phyloP scores from a whole-genome alignment of 2,888 invertebrate species.

The Strigamia transsilvanica region DNA sequence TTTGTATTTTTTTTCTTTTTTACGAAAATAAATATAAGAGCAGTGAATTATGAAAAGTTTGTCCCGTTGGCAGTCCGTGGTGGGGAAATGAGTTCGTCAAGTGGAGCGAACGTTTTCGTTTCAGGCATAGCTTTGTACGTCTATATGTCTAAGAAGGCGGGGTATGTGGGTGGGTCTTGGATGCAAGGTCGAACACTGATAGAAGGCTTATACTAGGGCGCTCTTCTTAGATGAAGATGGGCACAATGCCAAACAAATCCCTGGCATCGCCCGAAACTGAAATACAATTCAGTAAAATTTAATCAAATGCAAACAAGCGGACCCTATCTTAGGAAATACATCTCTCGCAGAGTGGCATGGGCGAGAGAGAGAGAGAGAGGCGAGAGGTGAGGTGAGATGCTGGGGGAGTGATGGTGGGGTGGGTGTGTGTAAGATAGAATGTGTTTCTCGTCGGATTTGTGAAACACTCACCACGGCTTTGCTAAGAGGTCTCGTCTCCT shows the following conservation, averaged over 20 bases:
- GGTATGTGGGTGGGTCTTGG: conserved; percentile 4
- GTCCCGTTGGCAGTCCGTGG: conserved; percentile 38
- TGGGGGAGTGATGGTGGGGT: too few species aligned
- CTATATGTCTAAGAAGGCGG: conserved; percentile 19
- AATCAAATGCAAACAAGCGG: conserved; percentile 53
- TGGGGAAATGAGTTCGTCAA: conserved; percentile 51
- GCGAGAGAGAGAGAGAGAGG: not conserved
- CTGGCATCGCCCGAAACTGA: conserved; percentile 44
- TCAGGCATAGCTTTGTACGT: conserved; percentile 22
- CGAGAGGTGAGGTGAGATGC: not conserved
- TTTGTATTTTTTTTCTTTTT: not conserved
- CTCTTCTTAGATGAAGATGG: conserved; percentile 49
- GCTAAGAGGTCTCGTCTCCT: conserved; percentile 3
- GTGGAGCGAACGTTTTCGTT: conserved; percentile 50
- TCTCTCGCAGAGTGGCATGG: conserved; percentile 30
- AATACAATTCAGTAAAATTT: conserved; percentile 54
- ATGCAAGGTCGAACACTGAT: conserved; percentile 48
- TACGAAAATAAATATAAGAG: conserved; percentile 30
- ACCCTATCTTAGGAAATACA: conserved; percentile 51
- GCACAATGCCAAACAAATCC: conserved; percentile 53
- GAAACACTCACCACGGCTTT: conserved; percentile 44
- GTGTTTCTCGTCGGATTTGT: conserved; percentile 52
- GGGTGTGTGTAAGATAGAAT: conserved; percentile 22
- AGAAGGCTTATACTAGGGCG: conserved; percentile 50
- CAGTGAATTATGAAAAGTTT: conserved; percentile 45